Base-by-base conservation (phyloP, 2,797 vertebrate species). In the Molossus molossus region DNA sequence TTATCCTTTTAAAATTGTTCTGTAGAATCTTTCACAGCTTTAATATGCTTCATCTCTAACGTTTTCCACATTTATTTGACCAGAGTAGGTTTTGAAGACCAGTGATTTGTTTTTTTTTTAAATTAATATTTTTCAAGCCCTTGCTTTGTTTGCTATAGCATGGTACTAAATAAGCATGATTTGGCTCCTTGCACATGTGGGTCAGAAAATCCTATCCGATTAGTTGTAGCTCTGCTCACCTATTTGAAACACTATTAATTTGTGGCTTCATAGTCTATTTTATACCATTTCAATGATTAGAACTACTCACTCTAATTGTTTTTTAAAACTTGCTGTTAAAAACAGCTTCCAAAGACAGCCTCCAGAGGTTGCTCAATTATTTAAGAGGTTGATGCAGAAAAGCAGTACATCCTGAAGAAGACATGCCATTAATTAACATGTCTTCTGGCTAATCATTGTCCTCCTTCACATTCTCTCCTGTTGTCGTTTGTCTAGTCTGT, bases 281-380 rank as follows among this genome's bases (percentile, higher is more conserved):
- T 88, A 67, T 27, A 40, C 33, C 33, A 69, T 69, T 94, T 70
- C 33, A 72, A 0, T 94, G 80, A 90, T 14, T 81, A 4, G 40
- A 88, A n/a, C 12, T 45, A 50, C 79, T 97, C 93, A 62, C 96
- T 96, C 60, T 70, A 62, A 67, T 96, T 92, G 97, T 88, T 92
- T 69, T 69, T 15, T 93, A 97, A 90, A 75, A 90, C 62, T 60
- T 92, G 45, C 37, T 97, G 96, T 98, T 97, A 80, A 93, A 97
- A 98, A 90, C 53, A 96, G 77, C 93, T 87, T 96, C 76, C 87
- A 69, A 95, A 97, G 80, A 96, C 84, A 97, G 97, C 88, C 92
- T 98, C 72, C 90, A 92, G 97, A 97, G 91, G 86, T 96, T 98
- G 88, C 73, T 98, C 84, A 96, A 97, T 98, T 98, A 98, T 97